These are phyloP conservation scores for Tiliacea aurago DNA, from an alignment of 2,888 invertebrate genomes.

Conservation along the genomic window DNA sequence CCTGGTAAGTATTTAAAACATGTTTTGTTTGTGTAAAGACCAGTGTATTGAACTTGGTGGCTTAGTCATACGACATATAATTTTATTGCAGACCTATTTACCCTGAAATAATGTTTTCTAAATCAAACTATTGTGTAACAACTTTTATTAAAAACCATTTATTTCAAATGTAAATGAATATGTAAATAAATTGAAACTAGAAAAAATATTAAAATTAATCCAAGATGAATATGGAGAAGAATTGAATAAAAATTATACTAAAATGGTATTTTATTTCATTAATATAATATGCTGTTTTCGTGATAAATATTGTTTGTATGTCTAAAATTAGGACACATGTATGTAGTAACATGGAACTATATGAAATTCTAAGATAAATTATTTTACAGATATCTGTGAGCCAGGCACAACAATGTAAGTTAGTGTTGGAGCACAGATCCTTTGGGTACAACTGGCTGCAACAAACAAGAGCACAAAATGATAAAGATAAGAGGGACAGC, in stretches of 20 bases:
- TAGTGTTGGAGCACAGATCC: constrained; percentile 94
- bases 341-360: background rate
- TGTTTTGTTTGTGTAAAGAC: background rate
- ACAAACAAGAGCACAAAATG: constrained; percentile 81
- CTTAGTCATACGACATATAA: background rate
- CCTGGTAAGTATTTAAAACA: constrained; percentile 75
- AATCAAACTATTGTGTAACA: constrained; percentile 1
- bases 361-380: background rate
- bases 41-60: constrained; percentile 8
- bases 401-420: constrained; percentile 94
- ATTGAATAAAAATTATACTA: background rate
- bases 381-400: constrained; percentile 93
- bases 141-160: background rate
- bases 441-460: constrained; percentile 93
- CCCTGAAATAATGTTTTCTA: background rate
- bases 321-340: background rate
- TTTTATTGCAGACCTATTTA: background rate
- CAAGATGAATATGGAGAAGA: background rate
- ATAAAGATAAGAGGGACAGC: constrained; percentile 85
- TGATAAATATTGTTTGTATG: background rate
- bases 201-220: background rate
- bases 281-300: too few species aligned
- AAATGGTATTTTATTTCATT: background rate
- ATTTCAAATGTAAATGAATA: constrained; percentile 14
- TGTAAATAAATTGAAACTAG: background rate